Evolutionary conservation across 2,113 vertebrate species (phyloP).

Genomic region (Corythornis vintsioides): DNA sequence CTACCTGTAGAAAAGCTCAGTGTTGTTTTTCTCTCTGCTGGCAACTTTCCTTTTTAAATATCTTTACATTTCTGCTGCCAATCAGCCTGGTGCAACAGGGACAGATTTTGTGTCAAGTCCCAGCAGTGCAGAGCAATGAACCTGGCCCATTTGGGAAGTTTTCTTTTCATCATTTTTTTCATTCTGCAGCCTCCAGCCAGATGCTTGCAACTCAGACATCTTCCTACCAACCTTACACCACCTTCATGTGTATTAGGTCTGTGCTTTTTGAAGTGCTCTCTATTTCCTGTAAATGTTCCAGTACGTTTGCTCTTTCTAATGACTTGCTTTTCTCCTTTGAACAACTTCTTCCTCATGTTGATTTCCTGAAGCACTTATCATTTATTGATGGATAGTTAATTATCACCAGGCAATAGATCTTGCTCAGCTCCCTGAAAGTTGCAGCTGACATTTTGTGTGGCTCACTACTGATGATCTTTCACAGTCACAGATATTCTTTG

Average conservation of each 20-base stretch:
- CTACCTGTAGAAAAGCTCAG: neutral
- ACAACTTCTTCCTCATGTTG: conserved; percentile 37
- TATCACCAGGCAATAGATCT: conserved; percentile 53
- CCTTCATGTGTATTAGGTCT: conserved; percentile 6
- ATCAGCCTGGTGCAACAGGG: neutral
- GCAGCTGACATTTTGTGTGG: conserved; percentile 10
- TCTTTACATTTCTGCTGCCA: neutral
- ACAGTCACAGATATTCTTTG: conserved; percentile 13
- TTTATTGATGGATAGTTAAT: conserved; percentile 63
- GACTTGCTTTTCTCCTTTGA: conserved; percentile 55
- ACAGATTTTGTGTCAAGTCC: neutral
- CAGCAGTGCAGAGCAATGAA: neutral
- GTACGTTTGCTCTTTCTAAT: conserved; percentile 20
- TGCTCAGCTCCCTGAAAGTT: conserved; percentile 45
- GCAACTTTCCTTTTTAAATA: neutral
- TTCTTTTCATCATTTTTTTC: conserved; percentile 24
- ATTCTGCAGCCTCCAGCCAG: conserved; percentile 18
- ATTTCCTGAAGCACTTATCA: conserved; percentile 47
- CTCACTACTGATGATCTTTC: conserved; percentile 7
- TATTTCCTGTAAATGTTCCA: conserved; percentile 40
- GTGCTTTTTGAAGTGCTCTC: conserved; percentile 26
- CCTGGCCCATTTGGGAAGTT: conserved; percentile 1
- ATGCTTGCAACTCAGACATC: neutral
- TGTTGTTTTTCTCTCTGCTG: neutral
- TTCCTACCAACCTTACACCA: neutral